Evolutionary conservation across 1,140 invertebrate species (phyloP).

Genomic region (Drosophila sechellia): DNA sequence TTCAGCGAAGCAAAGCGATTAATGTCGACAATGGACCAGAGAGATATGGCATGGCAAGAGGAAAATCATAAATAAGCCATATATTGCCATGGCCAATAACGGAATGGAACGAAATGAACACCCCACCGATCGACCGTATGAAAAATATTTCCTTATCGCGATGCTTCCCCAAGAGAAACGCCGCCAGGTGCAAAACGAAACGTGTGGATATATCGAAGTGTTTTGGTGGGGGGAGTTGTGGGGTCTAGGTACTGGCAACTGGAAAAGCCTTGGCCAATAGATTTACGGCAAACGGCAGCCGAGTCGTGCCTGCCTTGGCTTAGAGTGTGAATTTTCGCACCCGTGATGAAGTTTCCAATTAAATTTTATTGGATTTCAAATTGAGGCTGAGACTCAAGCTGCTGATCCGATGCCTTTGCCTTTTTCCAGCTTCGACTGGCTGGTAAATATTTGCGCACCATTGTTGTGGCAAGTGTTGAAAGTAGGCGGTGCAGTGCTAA

Average conservation of each 20-base stretch:
- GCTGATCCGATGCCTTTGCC: slow-evolving; percentile 61
- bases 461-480: slow-evolving; percentile 82
- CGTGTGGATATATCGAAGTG: slow-evolving; percentile 26
- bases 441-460: slow-evolving; percentile 80
- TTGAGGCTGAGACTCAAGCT: slow-evolving; percentile 64
- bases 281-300: slow-evolving; percentile 81
- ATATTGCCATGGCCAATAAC: slow-evolving; percentile 73
- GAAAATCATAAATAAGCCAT: slow-evolving; percentile 82
- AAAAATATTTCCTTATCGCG: slow-evolving; percentile 81
- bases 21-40: slow-evolving; percentile 75
- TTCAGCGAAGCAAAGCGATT: slow-evolving; percentile 73
- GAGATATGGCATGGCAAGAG: slow-evolving; percentile 79
- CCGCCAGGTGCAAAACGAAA: slow-evolving; percentile 58
- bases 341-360: slow-evolving; percentile 84
- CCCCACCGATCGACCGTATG: slow-evolving; percentile 43
- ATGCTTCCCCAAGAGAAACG: slow-evolving; percentile 58
- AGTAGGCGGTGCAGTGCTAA: slow-evolving; percentile 63
- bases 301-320: slow-evolving; percentile 71
- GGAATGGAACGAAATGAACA: slow-evolving; percentile 48
- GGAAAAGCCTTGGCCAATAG: slow-evolving; percentile 66
- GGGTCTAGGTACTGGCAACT: slow-evolving; percentile 15
- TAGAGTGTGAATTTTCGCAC: slow-evolving; percentile 83
- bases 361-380: slow-evolving; percentile 84
- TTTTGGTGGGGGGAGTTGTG: background rate
- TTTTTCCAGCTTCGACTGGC: slow-evolving; percentile 21